Percentiles rank a stretch among this genome's conserved stretches.
Conservation (phyloP, 2,888 invertebrate species). For the Drosophila pseudotalamancana region DNA sequence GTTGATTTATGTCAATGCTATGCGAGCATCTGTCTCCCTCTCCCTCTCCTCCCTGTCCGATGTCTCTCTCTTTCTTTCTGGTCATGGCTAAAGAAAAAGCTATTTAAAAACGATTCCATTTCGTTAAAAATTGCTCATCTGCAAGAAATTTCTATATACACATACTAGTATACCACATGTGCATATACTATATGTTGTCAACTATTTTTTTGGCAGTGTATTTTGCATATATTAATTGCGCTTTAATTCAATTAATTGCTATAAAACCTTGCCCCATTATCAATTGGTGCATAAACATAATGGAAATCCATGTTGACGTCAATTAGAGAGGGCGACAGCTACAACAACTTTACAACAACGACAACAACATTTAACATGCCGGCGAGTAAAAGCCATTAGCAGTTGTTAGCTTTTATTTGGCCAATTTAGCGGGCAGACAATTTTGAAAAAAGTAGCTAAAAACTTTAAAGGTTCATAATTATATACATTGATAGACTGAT, state of each 20-base stretch:
- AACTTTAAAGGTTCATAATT: neutral
- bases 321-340: constrained; percentile 57
- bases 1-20: constrained; percentile 66
- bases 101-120: constrained; percentile 25
- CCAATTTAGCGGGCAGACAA: constrained; percentile 41
- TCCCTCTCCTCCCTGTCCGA: neutral
- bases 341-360: constrained; percentile 33
- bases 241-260: constrained; percentile 61
- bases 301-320: constrained; percentile 50
- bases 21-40: constrained; percentile 16
- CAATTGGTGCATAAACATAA: constrained; percentile 56
- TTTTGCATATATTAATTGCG: constrained; percentile 42
- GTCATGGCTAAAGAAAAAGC: too few species aligned
- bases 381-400: constrained; percentile 45
- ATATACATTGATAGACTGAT: neutral
- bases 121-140: constrained; percentile 23
- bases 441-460: constrained; percentile 8
- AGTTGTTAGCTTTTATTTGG: constrained; percentile 49
- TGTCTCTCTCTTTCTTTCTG: neutral
- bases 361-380: constrained; percentile 18
- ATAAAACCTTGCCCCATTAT: constrained; percentile 23
- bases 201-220: constrained; percentile 1
- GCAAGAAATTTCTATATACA: constrained; percentile 10
- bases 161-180: constrained; percentile 5
- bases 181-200: neutral